Evolutionary conservation across 1,140 invertebrate species (phyloP).

Genomic region (Plutomurus gul): DNA sequence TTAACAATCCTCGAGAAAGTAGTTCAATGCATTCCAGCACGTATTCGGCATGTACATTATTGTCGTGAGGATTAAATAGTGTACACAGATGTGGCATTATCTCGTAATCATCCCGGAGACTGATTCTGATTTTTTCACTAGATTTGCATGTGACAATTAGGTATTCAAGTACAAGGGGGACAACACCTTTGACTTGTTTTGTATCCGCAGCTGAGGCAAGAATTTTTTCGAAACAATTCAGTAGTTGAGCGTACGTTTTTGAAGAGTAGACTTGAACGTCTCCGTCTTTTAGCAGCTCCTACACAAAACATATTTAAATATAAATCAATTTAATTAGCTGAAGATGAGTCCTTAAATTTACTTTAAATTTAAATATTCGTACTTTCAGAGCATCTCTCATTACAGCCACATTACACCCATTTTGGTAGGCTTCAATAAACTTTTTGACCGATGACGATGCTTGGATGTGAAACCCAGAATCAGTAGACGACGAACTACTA

Average conservation of each 20-base stretch:
- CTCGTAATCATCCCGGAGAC: background rate
- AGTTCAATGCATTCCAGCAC: background rate
- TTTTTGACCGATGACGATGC: background rate
- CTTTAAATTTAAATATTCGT: background rate
- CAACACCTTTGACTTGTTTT: background rate
- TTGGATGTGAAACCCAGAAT: background rate
- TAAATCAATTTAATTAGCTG: background rate
- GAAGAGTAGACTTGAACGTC: background rate
- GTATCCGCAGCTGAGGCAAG: background rate
- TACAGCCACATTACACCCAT: background rate
- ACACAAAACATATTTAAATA: background rate
- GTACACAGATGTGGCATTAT: background rate
- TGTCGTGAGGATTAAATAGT: background rate
- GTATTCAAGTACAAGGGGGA: background rate
- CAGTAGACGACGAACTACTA: background rate
- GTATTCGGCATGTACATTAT: background rate
- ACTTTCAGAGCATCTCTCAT: background rate
- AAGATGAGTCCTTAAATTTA: background rate
- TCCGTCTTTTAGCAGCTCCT: background rate
- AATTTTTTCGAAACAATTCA: background rate
- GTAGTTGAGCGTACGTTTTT: background rate
- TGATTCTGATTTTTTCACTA: background rate
- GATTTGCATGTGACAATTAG: background rate
- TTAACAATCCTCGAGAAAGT: background rate
- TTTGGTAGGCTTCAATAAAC: background rate